These are phyloP conservation scores for Tuta absoluta DNA, from an alignment of 2,888 invertebrate genomes.

Conservation along the genomic window DNA sequence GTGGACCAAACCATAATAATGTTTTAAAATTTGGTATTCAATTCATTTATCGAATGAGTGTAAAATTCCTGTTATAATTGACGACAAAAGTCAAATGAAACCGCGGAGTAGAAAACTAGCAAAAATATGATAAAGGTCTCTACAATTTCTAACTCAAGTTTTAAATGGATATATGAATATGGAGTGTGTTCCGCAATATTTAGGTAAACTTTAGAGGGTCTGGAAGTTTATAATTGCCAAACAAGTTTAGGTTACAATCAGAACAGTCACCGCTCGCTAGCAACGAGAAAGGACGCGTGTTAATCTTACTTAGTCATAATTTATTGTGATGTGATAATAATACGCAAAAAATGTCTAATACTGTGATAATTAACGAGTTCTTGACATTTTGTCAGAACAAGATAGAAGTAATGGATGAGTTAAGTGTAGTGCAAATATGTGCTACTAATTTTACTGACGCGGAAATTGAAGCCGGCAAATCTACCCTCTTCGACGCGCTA, in stretches of 20 bases:
- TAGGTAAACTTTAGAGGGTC: not conserved
- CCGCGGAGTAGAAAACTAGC: no score
- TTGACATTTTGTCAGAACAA: not conserved
- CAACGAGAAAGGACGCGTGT: no score
- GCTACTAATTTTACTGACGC: not conserved
- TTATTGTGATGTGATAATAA: no score
- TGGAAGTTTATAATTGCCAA: constrained; percentile 2
- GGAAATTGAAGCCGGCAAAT: not conserved
- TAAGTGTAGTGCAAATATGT: not conserved
- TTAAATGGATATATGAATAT: not conserved
- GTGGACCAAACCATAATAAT: no score
- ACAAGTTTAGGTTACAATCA: constrained; percentile 5
- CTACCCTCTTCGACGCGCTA: not conserved
- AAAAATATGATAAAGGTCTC: not conserved
- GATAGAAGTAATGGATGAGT: not conserved
- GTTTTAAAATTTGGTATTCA: no score
- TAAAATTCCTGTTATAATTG: no score
- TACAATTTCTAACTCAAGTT: not conserved
- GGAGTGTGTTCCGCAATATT: not conserved
- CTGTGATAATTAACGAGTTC: not conserved
- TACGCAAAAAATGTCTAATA: no score
- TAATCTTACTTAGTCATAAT: no score
- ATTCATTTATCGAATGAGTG: no score
- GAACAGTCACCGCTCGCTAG: not conserved
- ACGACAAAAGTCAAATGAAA: no score